Conservation (phyloP, 2,888 invertebrate genomes). For the Amblyjoppa fuscipennis region DNA sequence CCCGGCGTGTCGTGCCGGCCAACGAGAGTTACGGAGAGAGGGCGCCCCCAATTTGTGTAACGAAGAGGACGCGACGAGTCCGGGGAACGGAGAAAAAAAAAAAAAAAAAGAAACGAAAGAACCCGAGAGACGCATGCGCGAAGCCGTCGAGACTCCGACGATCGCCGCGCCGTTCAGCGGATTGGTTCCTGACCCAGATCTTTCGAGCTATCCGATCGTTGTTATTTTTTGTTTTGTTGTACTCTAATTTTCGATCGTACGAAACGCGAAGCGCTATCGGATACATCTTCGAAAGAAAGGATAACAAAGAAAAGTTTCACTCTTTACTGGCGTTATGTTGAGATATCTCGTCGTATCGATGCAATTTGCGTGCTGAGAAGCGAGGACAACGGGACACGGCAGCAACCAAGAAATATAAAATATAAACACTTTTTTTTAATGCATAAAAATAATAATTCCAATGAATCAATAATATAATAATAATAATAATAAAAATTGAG, state of each 20-base stretch:
- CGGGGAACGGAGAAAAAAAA: neutral
- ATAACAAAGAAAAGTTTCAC: neutral
- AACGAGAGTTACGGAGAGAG: neutral
- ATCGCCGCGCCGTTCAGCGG: neutral
- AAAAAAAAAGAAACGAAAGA: neutral
- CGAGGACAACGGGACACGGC: neutral
- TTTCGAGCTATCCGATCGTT: neutral
- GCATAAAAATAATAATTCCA: too few relatives aligned
- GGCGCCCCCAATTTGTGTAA: conserved; percentile 5
- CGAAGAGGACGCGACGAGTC: neutral
- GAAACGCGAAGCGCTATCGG: neutral
- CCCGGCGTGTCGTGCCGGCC: neutral
- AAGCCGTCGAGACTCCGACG: neutral
- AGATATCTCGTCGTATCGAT: neutral
- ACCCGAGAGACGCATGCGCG: neutral
- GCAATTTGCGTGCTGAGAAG: neutral
- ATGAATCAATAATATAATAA: too few relatives aligned
- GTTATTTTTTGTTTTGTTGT: neutral
- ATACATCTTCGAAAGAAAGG: neutral
- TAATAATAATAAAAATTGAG: too few relatives aligned
- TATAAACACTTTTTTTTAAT: neutral
- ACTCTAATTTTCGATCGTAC: neutral
- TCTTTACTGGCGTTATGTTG: neutral
- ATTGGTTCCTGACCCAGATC: neutral
- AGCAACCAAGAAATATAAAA: neutral